Percentiles rank a stretch among this genome's conserved stretches.
These are phyloP conservation scores for Nothoprocta pentlandii DNA, from an alignment of 2,113 vertebrate species.

Conservation along the genomic window DNA sequence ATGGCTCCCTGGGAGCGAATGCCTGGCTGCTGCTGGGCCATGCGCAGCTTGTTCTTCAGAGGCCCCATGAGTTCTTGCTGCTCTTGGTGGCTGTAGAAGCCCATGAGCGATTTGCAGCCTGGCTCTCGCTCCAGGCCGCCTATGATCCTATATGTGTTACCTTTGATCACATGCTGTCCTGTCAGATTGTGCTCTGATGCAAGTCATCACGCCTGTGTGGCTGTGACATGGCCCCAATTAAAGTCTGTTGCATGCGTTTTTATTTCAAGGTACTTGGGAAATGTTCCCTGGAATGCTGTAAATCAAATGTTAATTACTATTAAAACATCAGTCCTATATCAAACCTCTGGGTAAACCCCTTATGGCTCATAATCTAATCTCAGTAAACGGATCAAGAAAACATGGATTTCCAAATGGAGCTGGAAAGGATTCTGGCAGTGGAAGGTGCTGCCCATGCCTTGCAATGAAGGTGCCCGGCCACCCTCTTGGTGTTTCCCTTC, in stretches of 20 bases:
- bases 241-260: slow-evolving; percentile 65
- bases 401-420: slow-evolving; percentile 55
- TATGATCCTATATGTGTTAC: slow-evolving; percentile 50
- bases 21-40: background rate
- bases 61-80: slow-evolving; percentile 46
- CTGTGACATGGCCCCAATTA: slow-evolving; percentile 72
- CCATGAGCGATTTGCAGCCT: slow-evolving; percentile 4
- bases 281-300: slow-evolving; percentile 71
- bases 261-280: slow-evolving; percentile 77
- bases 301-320: slow-evolving; percentile 80
- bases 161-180: slow-evolving; percentile 72
- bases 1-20: background rate
- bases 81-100: slow-evolving; percentile 29
- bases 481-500: background rate
- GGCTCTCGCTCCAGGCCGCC: background rate
- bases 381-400: slow-evolving; percentile 71
- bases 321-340: slow-evolving; percentile 73
- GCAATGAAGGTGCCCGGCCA: background rate
- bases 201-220: slow-evolving; percentile 53
- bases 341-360: slow-evolving; percentile 74
- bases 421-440: slow-evolving; percentile 51
- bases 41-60: slow-evolving; percentile 48
- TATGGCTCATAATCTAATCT: slow-evolving; percentile 70
- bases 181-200: slow-evolving; percentile 73
- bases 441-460: slow-evolving; percentile 42